Conservation (phyloP, 2,113 vertebrate species). For the Mola mola region DNA sequence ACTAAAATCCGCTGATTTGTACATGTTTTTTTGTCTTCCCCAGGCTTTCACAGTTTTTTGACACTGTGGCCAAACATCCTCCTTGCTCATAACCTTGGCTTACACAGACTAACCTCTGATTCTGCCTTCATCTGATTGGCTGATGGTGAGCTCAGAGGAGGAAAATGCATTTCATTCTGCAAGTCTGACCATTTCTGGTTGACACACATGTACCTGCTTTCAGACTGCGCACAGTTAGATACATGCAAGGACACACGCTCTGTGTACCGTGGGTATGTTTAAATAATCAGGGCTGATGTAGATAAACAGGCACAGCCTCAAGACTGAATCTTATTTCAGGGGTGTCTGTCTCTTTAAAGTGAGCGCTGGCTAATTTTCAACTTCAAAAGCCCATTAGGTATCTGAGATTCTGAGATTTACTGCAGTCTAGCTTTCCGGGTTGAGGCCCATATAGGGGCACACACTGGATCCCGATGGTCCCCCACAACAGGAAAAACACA, state of each 20-base stretch:
- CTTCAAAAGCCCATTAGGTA: constrained; percentile 9
- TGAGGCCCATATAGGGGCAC: no score
- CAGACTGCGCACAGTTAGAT: background rate
- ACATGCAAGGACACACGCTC: constrained; percentile 1
- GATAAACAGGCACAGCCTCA: background rate
- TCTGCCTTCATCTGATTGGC: constrained; percentile 6
- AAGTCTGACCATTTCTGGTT: background rate
- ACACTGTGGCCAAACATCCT: background rate
- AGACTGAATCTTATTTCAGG: background rate
- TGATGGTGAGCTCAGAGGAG: background rate
- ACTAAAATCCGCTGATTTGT: no score
- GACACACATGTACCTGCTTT: background rate
- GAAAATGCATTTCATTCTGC: background rate
- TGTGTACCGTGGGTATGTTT: constrained; percentile 5
- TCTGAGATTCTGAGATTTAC: constrained; percentile 16
- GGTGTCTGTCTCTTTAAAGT: background rate
- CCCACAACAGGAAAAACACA: background rate
- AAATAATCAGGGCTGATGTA: background rate
- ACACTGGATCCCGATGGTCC: no score
- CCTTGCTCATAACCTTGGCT: background rate
- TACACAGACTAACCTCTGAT: background rate
- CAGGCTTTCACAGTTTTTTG: background rate
- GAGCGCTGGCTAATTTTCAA: constrained; percentile 6
- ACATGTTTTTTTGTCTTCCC: no score
- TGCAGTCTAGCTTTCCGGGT: background rate